Conservation (phyloP, 1,140 invertebrate genomes). For the Hesperophylax magnus region DNA sequence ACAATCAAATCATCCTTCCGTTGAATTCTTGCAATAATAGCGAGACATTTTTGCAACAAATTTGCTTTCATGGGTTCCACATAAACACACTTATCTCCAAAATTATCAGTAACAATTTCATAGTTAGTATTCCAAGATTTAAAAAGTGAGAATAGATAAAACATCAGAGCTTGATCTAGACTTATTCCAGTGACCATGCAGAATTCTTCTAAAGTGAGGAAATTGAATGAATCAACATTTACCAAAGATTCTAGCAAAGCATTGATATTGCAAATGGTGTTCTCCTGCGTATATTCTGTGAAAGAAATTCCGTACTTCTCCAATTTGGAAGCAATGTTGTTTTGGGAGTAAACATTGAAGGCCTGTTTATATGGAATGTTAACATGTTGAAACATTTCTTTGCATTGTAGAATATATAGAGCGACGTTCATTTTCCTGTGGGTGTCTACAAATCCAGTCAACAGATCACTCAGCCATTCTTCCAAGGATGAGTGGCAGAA, state of each 20-base stretch:
- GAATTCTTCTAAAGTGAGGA: slow-evolving; percentile 59
- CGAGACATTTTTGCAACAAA: slow-evolving; percentile 61
- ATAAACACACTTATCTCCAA: slow-evolving; percentile 60
- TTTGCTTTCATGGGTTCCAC: slow-evolving; percentile 59
- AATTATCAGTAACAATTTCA: slow-evolving; percentile 61
- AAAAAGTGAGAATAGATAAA: slow-evolving; percentile 66
- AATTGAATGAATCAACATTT: slow-evolving; percentile 45
- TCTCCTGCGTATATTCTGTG: slow-evolving; percentile 48
- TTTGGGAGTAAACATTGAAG: slow-evolving; percentile 46
- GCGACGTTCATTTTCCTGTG: slow-evolving; percentile 49
- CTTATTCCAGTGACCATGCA: slow-evolving; percentile 64
- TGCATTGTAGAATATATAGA: slow-evolving; percentile 50
- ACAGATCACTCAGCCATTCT: slow-evolving; percentile 48
- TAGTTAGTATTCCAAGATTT: slow-evolving; percentile 67
- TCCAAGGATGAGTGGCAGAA: slow-evolving; percentile 42
- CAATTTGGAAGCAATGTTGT: slow-evolving; percentile 49
- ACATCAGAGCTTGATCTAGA: slow-evolving; percentile 65
- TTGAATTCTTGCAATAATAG: slow-evolving; percentile 65
- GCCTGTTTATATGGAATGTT: slow-evolving; percentile 53
- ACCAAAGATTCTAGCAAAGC: slow-evolving; percentile 47
- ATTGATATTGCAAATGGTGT: slow-evolving; percentile 40
- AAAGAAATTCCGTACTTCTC: slow-evolving; percentile 52
- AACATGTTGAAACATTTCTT: slow-evolving; percentile 46
- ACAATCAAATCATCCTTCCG: slow-evolving; percentile 64
- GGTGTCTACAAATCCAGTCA: slow-evolving; percentile 24